Percentiles rank a stretch among this genome's conserved stretches.
Evolutionary conservation across 2,113 vertebrate genomes (phyloP).

Genomic region (Columba janthina): DNA sequence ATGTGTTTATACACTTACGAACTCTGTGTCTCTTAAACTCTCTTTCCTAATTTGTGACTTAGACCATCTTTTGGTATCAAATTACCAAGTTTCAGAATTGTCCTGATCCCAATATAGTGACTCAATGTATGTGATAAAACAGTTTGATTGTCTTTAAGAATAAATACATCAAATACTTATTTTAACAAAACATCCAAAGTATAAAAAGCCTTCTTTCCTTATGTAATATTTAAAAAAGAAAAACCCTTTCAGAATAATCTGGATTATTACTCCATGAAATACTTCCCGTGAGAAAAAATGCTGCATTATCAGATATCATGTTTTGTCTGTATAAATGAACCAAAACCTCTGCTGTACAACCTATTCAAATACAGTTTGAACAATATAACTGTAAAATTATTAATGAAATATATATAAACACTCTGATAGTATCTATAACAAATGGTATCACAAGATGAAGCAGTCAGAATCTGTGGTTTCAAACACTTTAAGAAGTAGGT

Average conservation of each 20-base stretch:
- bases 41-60: not conserved
- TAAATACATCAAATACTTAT: not conserved
- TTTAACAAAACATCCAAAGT: not conserved
- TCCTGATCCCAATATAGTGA: fast-evolving
- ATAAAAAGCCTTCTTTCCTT: not conserved
- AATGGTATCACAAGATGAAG: not conserved
- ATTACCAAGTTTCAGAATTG: not conserved
- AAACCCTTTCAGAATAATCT: not conserved
- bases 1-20: not conserved
- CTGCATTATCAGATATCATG: not conserved
- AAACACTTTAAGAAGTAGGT: not conserved
- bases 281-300: not conserved
- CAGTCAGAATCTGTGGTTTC: not conserved
- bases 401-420: not conserved
- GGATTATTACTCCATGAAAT: not conserved
- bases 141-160: not conserved
- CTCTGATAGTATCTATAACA: not conserved
- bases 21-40: not conserved
- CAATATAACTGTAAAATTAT: not conserved
- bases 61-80: not conserved
- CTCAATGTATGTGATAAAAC: not conserved
- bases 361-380: not conserved
- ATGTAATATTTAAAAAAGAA: not conserved
- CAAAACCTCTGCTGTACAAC: not conserved
- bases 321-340: not conserved